A percentile compares a stretch with the other conserved stretches of the same genome.
phyloP scores from a whole-genome alignment of 1,140 invertebrate genomes.

The Lamellibrachia luymesi region DNA sequence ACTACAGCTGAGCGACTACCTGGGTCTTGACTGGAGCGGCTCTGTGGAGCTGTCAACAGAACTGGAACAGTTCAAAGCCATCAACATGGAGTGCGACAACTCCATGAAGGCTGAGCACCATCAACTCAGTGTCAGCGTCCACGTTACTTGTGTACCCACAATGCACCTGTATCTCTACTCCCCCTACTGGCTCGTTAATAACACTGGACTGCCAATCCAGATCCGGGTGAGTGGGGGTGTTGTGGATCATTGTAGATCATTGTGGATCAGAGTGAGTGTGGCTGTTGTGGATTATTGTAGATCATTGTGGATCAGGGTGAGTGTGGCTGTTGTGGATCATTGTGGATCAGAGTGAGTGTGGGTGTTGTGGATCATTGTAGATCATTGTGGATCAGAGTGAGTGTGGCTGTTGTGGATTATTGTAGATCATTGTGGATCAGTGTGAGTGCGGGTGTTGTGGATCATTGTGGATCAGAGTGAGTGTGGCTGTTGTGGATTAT shows the following conservation, averaged over 20 bases:
- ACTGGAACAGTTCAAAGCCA: conserved; percentile 66
- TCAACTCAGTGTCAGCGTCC: conserved; percentile 68
- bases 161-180: conserved; percentile 63
- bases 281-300: too few relatives aligned
- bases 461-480: conserved; percentile 65
- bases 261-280: too few relatives aligned
- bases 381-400: background rate
- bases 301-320: too few relatives aligned
- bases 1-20: conserved; percentile 64
- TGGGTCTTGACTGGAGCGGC: conserved; percentile 71
- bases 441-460: background rate
- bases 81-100: conserved; percentile 64
- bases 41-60: conserved; percentile 68
- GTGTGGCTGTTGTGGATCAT: too few relatives aligned
- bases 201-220: conserved; percentile 59
- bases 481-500: conserved; percentile 22
- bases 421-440: too few relatives aligned
- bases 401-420: too few relatives aligned
- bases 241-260: background rate
- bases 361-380: background rate
- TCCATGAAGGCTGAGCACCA: conserved; percentile 68
- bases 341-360: too few relatives aligned
- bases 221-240: conserved; percentile 66
- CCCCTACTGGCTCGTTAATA: conserved; percentile 55
- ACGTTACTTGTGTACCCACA: conserved; percentile 45